A percentile compares a stretch with the other conserved stretches of the same genome.
Evolutionary conservation across 2,888 invertebrate species (phyloP).

Genomic region (Platerodrilus igneus): DNA sequence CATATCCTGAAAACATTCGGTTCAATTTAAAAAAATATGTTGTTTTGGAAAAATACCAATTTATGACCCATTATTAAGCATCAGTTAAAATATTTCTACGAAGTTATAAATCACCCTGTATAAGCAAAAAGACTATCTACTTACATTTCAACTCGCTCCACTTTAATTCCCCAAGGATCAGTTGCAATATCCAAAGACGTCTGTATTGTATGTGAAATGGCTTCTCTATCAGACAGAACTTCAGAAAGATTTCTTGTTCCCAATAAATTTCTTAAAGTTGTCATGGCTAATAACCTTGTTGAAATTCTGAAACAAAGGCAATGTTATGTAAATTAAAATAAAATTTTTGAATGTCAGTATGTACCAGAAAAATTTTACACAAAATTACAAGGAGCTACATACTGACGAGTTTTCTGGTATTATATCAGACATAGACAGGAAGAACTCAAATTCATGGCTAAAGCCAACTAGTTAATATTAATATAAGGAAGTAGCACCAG

Average conservation of each 20-base stretch:
- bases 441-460: no score
- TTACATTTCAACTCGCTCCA: conserved; percentile 92
- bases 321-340: neutral
- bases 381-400: no score
- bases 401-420: no score
- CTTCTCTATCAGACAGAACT: conserved; percentile 85
- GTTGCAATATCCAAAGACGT: conserved; percentile 78
- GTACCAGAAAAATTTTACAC: conserved; percentile 2
- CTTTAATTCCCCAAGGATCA: conserved; percentile 89
- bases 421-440: no score
- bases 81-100: no score
- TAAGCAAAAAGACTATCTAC: conserved; percentile 4
- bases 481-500: no score
- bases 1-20: no score
- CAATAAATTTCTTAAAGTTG: conserved; percentile 82
- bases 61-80: no score
- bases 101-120: no score
- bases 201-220: conserved; percentile 91
- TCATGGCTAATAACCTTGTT: conserved; percentile 75
- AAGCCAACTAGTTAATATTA: no score
- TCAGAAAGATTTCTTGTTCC: conserved; percentile 90
- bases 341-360: neutral
- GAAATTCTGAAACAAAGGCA: conserved; percentile 59
- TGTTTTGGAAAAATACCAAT: no score
- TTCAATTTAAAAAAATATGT: no score